A percentile compares a stretch with the other conserved stretches of the same genome.
Conservation (phyloP, 2,113 vertebrate genomes). For the Xyrauchen texanus region DNA sequence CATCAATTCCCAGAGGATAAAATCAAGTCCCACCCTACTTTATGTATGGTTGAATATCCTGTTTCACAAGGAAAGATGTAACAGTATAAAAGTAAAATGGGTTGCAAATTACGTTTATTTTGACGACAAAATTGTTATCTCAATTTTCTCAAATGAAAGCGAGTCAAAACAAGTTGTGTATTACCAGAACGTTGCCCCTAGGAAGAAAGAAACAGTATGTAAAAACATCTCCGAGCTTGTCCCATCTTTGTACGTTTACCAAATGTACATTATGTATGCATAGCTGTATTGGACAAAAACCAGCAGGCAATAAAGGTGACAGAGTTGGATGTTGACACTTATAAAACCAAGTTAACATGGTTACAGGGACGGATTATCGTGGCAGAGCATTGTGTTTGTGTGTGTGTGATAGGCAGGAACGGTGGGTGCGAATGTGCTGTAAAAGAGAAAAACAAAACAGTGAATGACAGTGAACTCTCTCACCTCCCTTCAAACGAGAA, state of each 20-base stretch:
- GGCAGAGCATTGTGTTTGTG: not conserved
- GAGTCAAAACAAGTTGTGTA: not conserved
- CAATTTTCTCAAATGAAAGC: not conserved
- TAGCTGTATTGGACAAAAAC: not conserved
- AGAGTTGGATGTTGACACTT: slow-evolving; percentile 6
- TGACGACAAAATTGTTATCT: no score
- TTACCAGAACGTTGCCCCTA: not conserved
- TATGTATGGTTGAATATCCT: no score
- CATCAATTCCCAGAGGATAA: no score
- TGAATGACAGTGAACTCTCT: slow-evolving; percentile 14
- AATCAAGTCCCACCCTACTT: no score
- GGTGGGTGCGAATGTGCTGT: not conserved
- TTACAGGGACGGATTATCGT: not conserved
- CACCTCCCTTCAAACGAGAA: slow-evolving; percentile 3
- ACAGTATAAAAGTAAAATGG: no score
- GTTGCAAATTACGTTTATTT: no score
- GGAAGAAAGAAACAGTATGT: not conserved
- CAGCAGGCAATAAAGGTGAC: slow-evolving; percentile 23
- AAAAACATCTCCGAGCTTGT: not conserved
- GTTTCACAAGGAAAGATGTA: no score
- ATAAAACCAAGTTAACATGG: slow-evolving; percentile 1
- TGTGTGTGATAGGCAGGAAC: not conserved
- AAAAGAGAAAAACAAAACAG: not conserved
- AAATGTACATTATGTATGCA: slow-evolving; percentile 10
- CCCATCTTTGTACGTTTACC: not conserved